phyloP scores from a whole-genome alignment of 2,113 vertebrate species.

The Isurus oxyrinchus region DNA sequence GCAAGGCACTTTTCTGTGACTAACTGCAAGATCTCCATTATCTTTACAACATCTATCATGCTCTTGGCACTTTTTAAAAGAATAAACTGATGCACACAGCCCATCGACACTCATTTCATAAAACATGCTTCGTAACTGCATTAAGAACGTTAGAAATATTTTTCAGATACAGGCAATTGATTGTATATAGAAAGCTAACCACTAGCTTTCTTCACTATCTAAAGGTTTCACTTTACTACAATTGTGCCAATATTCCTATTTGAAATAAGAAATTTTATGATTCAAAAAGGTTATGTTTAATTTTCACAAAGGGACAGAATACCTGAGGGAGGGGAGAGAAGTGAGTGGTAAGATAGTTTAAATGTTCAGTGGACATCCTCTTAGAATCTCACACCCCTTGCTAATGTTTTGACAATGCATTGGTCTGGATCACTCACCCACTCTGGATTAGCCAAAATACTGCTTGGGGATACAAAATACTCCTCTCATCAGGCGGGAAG shows the following conservation, averaged over 20 bases:
- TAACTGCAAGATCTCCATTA: neutral
- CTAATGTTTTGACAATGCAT: neutral
- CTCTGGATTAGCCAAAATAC: neutral
- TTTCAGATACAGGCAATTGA: no score
- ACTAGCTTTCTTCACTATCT: no score
- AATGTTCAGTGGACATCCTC: neutral
- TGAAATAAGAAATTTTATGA: no score
- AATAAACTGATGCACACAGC: neutral
- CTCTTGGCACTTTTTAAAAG: neutral
- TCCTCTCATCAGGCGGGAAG: no score
- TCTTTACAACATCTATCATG: neutral
- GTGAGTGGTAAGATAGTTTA: neutral
- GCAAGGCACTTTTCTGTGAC: neutral
- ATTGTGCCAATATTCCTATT: no score
- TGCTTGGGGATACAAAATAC: neutral
- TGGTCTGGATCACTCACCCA: neutral
- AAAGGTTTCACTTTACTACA: no score
- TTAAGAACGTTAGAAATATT: no score
- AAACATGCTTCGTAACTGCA: no score
- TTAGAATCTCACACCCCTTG: neutral
- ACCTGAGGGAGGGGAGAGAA: neutral
- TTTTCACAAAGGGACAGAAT: neutral
- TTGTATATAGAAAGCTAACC: no score
- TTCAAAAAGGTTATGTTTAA: neutral
- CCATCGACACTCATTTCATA: no score